Conservation (phyloP, 2,888 invertebrate genomes). For the Lochmaea crataegi region DNA sequence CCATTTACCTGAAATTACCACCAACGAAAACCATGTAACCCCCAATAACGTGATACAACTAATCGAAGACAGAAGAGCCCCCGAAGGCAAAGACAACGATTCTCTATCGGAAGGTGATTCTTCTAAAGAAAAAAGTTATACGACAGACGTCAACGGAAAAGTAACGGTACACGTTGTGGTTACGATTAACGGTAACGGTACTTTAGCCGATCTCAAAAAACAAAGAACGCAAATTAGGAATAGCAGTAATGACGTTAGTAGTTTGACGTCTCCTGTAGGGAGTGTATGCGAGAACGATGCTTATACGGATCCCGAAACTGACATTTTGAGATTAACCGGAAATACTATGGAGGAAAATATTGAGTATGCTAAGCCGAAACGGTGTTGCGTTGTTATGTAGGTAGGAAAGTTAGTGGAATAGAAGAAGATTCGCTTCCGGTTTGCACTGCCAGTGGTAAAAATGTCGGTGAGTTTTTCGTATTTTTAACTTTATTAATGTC, state of each 20-base stretch:
- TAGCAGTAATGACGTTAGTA: slow-evolving; percentile 67
- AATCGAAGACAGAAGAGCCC: slow-evolving; percentile 71
- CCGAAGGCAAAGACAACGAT: slow-evolving; percentile 87
- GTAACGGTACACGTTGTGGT: slow-evolving; percentile 72
- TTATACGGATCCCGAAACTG: slow-evolving; percentile 64
- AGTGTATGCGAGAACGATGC: slow-evolving; percentile 66
- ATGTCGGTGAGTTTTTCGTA: too few species aligned
- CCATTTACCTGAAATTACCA: slow-evolving; percentile 42
- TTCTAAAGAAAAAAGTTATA: slow-evolving; percentile 68
- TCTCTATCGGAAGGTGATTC: slow-evolving; percentile 73
- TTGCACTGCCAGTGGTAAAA: too few species aligned
- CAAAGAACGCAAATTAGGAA: slow-evolving; percentile 87
- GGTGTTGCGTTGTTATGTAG: slow-evolving; percentile 74
- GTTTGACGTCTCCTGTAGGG: slow-evolving; percentile 61
- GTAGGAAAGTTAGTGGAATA: too few species aligned
- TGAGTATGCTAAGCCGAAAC: slow-evolving; percentile 76
- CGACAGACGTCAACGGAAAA: slow-evolving; percentile 85
- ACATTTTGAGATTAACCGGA: slow-evolving; percentile 76
- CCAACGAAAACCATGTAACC: slow-evolving; percentile 36
- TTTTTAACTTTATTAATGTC: too few species aligned
- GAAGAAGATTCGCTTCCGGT: too few species aligned
- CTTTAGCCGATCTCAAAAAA: slow-evolving; percentile 93
- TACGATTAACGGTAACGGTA: slow-evolving; percentile 82
- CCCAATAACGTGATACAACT: slow-evolving; percentile 46
- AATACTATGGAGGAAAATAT: slow-evolving; percentile 80